Base-by-base conservation (phyloP, 2,113 vertebrate species). In the Cichladusa arquata region DNA sequence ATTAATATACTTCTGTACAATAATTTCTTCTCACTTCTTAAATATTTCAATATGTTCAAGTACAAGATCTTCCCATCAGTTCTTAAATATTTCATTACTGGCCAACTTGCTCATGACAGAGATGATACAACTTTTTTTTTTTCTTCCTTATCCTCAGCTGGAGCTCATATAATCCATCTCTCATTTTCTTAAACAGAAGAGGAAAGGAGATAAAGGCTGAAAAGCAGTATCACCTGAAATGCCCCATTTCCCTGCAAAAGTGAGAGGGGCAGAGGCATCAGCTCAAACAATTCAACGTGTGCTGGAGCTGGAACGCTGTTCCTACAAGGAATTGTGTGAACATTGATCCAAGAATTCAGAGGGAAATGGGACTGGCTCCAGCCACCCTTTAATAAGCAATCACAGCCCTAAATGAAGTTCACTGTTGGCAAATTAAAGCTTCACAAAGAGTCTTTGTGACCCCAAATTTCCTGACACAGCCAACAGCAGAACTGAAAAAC, bases 221-320 rank as follows among this genome's bases (percentile, higher is more conserved):
- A 31, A 76, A 28, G 6, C 8, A 72, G 3, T 14, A 48, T 51
- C 66, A 85, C 40, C 69, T 33, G 53, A 25, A 71, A 61, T 11
- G 28, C 9, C 10, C n/a, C 20, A 28, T 26, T 76, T 29, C 78
- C 44, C 53, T 44, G 40, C 38, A 47, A 14, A 53, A 87, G n/a
- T 40, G 33, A 11, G 5, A 31, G 69, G 69, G 5, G 24, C 65
- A 54, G 57, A 67, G 50, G 26, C 26, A 19, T 4, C 26, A 7
- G 64, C 29, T 57, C 73, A 62, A 78, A 50, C 61, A 62, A 28
- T 20, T 5, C 6, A 5, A 44, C 45, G 8, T 13, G 23, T 57
- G 36, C 9, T 2, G 4, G 5, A 54, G 60, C 69, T 42, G 11
- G 9, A 54, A 56, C 0, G 0, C 16, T 73, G 3, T 1, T 86